These are phyloP conservation scores for Crotalus horridus DNA, from an alignment of 2,113 vertebrate species.

Conservation along the genomic window DNA sequence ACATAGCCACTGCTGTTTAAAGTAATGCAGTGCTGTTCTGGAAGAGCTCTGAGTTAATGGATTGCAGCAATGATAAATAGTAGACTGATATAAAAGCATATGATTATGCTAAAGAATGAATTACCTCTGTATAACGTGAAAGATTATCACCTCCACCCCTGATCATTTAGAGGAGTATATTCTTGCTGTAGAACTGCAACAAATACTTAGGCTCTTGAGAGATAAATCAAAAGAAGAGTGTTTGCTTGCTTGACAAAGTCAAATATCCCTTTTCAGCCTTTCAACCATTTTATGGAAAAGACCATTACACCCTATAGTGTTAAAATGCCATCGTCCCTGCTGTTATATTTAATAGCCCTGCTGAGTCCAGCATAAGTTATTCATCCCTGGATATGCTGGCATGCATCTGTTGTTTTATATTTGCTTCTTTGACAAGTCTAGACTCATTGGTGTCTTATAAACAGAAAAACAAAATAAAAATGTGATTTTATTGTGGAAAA, in stretches of 20 bases:
- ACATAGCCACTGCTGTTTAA: neutral
- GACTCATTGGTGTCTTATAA: conserved; percentile 22
- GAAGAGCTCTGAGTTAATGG: conserved; percentile 2
- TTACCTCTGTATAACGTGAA: neutral
- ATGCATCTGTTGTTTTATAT: conserved; percentile 10
- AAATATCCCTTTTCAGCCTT: conserved; percentile 13
- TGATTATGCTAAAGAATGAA: conserved; percentile 10
- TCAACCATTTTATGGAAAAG: conserved; percentile 5
- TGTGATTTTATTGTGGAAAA: neutral
- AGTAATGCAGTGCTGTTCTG: neutral
- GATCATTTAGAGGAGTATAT: neutral
- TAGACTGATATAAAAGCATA: neutral
- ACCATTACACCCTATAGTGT: neutral
- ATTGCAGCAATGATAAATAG: neutral
- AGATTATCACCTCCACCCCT: neutral
- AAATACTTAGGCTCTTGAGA: neutral
- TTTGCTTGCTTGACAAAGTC: neutral
- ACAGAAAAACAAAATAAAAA: neutral
- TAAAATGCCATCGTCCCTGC: neutral
- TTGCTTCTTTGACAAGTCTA: neutral
- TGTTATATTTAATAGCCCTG: conserved; percentile 23
- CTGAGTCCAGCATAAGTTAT: conserved; percentile 21
- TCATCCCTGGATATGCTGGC: conserved; percentile 16
- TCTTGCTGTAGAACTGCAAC: conserved; percentile 7
- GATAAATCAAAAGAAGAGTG: neutral